phyloP scores from a whole-genome alignment of 2,113 vertebrate species.

The Odontesthes bonariensis region DNA sequence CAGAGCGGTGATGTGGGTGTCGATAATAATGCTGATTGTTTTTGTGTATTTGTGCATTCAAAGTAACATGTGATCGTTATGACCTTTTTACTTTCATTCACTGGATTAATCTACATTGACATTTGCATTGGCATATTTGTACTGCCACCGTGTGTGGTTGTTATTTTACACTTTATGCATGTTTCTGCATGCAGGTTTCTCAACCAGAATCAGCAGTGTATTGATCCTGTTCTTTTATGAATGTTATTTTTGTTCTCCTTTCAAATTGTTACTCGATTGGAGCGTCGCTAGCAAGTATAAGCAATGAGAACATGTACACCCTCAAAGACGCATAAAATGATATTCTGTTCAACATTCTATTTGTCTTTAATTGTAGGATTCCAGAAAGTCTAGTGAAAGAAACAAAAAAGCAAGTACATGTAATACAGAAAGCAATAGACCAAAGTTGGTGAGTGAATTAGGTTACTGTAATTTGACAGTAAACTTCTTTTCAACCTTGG shows the following conservation, averaged over 20 bases:
- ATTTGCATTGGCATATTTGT: conserved; percentile 12
- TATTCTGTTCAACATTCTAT: no score
- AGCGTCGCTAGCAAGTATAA: neutral
- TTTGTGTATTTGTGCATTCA: conserved; percentile 34
- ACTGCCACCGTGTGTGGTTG: neutral
- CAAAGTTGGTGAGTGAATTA: neutral
- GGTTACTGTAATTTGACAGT: conserved; percentile 11
- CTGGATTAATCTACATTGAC: conserved; percentile 18
- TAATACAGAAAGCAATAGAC: neutral
- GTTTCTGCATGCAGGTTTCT: neutral
- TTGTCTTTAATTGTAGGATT: no score
- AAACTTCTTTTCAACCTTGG: conserved; percentile 4
- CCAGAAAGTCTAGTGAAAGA: no score
- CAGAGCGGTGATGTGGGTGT: conserved; percentile 41
- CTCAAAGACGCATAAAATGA: no score
- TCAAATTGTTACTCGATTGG: neutral
- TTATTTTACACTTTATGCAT: conserved; percentile 1
- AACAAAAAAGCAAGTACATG: neutral
- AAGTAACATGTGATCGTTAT: conserved; percentile 40
- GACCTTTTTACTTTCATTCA: conserved; percentile 22
- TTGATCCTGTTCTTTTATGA: neutral
- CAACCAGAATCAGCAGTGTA: neutral
- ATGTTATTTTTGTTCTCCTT: neutral
- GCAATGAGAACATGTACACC: neutral
- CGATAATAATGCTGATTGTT: conserved; percentile 46